Base-by-base conservation (phyloP, 2,888 invertebrate species). In the Dasysyrphus albostriatus region DNA sequence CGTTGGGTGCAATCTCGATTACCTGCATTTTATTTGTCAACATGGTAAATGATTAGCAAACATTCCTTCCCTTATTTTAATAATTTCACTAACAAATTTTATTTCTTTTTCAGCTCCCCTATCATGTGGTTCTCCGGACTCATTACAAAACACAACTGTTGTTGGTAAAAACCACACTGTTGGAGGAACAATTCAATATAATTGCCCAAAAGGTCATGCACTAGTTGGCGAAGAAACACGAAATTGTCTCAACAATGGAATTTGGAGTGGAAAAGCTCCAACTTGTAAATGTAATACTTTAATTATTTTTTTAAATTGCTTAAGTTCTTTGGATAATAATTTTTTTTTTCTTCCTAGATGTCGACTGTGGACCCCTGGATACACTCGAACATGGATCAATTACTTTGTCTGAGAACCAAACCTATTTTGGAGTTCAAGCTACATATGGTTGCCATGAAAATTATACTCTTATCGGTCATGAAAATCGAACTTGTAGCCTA, bases 11-110 rank as follows among this genome's bases (percentile, higher is more conserved):
- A 98, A 98, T 92, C 94, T 98, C 80, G 98, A 98, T 93, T 98
- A 98, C 90, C 94, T 98, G 77, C 97, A 97, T 93, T 98, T 98
- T 96, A 97, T 98, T 91, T 98, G 98, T 93, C 97, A 98, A 93
- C 96, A 97, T 94, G 95, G 97, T 97, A 93, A 0, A 37, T 16
- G 5, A 5, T 8, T 9, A 49, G 10, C 5, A 19, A 24, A 24
- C 0, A 96, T 95, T 19, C 16, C 54, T n/a, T 9, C 14, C 14
- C 10, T n/a, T 10, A 14, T 29, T 19, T 54, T 29, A 14, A 54
- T 29, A 54, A 49, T 42, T 56, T 49, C 14, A 69, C 37, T 8
- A 49, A 47, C 16, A 58, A 24, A 7, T 8, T 44, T 0, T 59
- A n/a, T 65, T 19, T 16, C 4, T 37, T 9, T 88, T 91, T 92